phyloP scores from a whole-genome alignment of 2,797 vertebrate genomes.

The Sebastolobus alascanus region DNA sequence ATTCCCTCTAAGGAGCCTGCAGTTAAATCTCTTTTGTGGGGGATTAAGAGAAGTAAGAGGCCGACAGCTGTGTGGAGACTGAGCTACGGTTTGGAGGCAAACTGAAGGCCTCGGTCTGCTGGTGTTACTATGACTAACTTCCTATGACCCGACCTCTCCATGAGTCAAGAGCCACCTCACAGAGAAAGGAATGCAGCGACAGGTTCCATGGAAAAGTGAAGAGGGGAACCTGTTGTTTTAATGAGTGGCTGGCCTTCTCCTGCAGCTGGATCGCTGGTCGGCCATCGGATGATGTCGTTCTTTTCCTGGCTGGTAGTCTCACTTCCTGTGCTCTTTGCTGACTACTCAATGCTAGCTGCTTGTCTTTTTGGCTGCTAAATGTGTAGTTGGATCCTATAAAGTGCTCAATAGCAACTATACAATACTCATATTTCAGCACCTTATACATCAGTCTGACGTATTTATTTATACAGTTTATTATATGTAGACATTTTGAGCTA shows the following conservation, averaged over 20 bases:
- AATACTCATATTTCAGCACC: slow-evolving; percentile 16
- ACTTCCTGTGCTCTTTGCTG: slow-evolving; percentile 22
- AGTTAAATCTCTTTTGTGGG: slow-evolving; percentile 39
- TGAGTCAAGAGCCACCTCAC: slow-evolving; percentile 76
- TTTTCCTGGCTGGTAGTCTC: slow-evolving; percentile 39
- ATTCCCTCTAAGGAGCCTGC: slow-evolving; percentile 27
- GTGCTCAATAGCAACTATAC: not conserved
- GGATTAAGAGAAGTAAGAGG: slow-evolving; percentile 48
- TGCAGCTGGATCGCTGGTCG: slow-evolving; percentile 44
- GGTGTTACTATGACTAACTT: slow-evolving; percentile 75
- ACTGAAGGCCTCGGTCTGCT: slow-evolving; percentile 54
- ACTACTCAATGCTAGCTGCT: slow-evolving; percentile 12
- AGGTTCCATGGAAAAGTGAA: slow-evolving; percentile 77
- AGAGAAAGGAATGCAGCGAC: slow-evolving; percentile 73
- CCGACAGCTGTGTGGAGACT: slow-evolving; percentile 59
- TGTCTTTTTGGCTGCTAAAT: slow-evolving; percentile 16
- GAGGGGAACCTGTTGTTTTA: slow-evolving; percentile 62
- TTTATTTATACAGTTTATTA: slow-evolving; percentile 30
- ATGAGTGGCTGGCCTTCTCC: slow-evolving; percentile 54
- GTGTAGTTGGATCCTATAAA: slow-evolving; percentile 2
- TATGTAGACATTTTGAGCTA: slow-evolving; percentile 10
- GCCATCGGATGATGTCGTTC: slow-evolving; percentile 14
- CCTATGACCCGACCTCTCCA: slow-evolving; percentile 59
- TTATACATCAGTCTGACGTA: slow-evolving; percentile 9
- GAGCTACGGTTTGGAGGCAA: slow-evolving; percentile 40